Conservation (phyloP, 2,888 invertebrate genomes). For the Drosophila mayaguana region DNA sequence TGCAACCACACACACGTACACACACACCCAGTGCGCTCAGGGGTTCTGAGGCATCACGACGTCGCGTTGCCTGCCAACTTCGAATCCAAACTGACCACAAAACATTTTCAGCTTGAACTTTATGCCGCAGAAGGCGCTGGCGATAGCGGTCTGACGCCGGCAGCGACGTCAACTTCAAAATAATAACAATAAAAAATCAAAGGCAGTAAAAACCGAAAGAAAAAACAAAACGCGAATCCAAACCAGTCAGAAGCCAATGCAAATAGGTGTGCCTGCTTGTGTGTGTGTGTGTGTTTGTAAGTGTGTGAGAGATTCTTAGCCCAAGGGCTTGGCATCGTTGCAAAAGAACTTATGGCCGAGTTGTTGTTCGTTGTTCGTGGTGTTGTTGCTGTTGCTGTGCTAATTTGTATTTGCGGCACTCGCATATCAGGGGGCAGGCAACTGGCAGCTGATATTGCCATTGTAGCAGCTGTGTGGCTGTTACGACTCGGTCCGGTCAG, state of each 20-base stretch:
- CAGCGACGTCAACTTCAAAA: constrained; percentile 67
- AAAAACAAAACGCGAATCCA: constrained; percentile 61
- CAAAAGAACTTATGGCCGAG: constrained; percentile 73
- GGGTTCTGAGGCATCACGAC: constrained; percentile 50
- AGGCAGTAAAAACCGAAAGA: constrained; percentile 66
- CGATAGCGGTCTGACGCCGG: constrained; percentile 29
- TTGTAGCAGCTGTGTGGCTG: constrained; percentile 43
- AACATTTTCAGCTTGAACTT: constrained; percentile 80
- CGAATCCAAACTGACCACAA: constrained; percentile 82
- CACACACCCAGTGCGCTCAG: constrained; percentile 21
- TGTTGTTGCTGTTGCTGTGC: constrained; percentile 51
- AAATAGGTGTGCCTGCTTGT: constrained; percentile 17
- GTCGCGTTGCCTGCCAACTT: constrained; percentile 77
- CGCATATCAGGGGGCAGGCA: constrained; percentile 56
- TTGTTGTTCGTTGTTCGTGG: constrained; percentile 27
- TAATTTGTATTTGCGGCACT: constrained; percentile 79
- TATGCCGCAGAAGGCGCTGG: constrained; percentile 58
- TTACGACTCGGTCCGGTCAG: constrained; percentile 66
- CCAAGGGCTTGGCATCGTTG: constrained; percentile 65
- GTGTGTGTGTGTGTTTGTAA: constrained; percentile 4
- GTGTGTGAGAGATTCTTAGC: constrained; percentile 21
- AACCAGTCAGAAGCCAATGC: constrained; percentile 43
- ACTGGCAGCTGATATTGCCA: constrained; percentile 43
- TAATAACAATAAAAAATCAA: constrained; percentile 77
- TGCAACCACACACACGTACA: neutral